phyloP scores from a whole-genome alignment of 2,113 vertebrate genomes.

The Macrotis lagotis region DNA sequence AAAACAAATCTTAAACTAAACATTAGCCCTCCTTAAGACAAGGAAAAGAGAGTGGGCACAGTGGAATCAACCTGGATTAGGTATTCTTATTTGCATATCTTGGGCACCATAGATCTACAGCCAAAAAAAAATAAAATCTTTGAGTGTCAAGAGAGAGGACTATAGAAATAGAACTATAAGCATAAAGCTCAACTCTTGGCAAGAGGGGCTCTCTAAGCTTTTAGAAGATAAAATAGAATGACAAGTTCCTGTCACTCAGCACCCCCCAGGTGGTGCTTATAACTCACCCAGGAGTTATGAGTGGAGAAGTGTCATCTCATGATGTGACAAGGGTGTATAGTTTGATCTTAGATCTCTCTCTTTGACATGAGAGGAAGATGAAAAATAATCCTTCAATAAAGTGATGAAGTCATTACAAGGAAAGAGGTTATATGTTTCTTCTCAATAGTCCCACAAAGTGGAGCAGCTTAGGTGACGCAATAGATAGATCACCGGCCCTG shows the following conservation, averaged over 20 bases:
- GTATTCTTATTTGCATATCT: not conserved
- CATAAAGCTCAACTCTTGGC: not conserved
- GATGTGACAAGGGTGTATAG: not conserved
- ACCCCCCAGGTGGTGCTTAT: too few species aligned
- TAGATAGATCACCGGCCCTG: too few species aligned
- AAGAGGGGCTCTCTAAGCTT: not conserved
- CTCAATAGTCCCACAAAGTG: not conserved
- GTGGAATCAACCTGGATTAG: too few species aligned
- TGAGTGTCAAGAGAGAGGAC: not conserved
- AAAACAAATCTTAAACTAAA: not conserved
- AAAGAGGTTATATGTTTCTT: not conserved
- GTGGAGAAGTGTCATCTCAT: not conserved
- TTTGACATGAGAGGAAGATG: not conserved
- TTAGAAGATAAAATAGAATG: not conserved
- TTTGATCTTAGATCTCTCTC: not conserved
- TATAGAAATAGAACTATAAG: not conserved
- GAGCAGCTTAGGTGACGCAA: too few species aligned
- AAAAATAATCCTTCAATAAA: not conserved
- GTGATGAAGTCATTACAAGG: not conserved
- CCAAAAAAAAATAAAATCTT: not conserved
- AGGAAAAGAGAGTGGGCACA: too few species aligned
- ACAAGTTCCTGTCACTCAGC: not conserved
- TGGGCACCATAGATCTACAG: not conserved
- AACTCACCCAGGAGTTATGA: too few species aligned
- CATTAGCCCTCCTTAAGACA: not conserved